Conservation (phyloP, 2,888 invertebrate genomes). For the Autographa pulchrina region DNA sequence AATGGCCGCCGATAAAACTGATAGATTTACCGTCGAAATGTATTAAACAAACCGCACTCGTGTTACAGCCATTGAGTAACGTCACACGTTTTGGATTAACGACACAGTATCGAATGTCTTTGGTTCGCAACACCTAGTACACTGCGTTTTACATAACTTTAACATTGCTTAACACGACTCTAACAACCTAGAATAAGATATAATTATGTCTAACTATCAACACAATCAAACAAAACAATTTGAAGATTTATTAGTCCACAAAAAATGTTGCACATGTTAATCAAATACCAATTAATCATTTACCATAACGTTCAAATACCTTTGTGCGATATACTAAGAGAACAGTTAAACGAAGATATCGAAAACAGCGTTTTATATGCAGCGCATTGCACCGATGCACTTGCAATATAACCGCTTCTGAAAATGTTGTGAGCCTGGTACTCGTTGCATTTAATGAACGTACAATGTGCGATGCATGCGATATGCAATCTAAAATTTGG, state of each 20-base stretch:
- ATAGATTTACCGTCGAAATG: constrained; percentile 57
- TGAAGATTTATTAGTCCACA: neutral
- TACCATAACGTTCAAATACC: neutral
- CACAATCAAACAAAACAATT: neutral
- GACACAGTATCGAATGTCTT: constrained; percentile 35
- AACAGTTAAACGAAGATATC: constrained; percentile 2
- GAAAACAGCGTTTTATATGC: constrained; percentile 5
- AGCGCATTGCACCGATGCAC: constrained; percentile 38
- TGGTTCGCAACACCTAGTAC: neutral
- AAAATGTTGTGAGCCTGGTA: constrained; percentile 36
- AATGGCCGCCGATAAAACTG: constrained; percentile 53
- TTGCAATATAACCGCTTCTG: constrained; percentile 24
- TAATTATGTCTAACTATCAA: neutral
- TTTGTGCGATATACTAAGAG: constrained; percentile 17
- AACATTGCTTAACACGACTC: neutral
- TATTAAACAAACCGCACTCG: constrained; percentile 45
- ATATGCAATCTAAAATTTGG: constrained; percentile 4
- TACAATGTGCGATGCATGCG: constrained; percentile 16
- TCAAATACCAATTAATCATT: neutral
- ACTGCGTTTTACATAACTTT: constrained; percentile 15
- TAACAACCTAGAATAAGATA: neutral
- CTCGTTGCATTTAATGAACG: constrained; percentile 29
- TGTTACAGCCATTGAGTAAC: constrained; percentile 41
- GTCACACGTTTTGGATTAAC: constrained; percentile 28
- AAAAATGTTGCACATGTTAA: neutral